Conservation (phyloP, 2,113 vertebrate species). For the Grallaria varia region DNA sequence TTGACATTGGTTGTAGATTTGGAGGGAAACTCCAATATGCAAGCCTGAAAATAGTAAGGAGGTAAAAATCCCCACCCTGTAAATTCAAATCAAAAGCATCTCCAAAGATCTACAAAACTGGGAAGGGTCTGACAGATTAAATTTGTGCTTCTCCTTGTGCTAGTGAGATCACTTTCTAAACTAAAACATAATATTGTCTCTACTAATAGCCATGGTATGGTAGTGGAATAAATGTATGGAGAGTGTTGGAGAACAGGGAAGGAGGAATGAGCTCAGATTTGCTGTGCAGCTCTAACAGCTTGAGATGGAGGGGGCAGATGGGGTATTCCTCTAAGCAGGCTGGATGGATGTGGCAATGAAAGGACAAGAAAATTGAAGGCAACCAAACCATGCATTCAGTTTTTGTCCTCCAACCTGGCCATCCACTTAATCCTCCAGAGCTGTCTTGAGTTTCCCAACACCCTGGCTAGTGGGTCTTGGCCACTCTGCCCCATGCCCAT, state of each 20-base stretch:
- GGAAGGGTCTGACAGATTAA: not conserved
- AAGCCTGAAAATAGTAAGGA: not conserved
- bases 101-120: not conserved
- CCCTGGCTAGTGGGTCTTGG: not conserved
- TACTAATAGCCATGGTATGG: slow-evolving; percentile 30
- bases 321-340: slow-evolving; percentile 9
- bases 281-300: not conserved
- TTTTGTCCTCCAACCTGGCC: not conserved
- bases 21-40: not conserved
- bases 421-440: slow-evolving; percentile 44
- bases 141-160: not conserved
- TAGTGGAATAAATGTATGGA: slow-evolving; percentile 56
- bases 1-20: not conserved
- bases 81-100: slow-evolving; percentile 9
- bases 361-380: slow-evolving; percentile 40
- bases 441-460: not conserved
- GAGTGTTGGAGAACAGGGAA: slow-evolving; percentile 10
- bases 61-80: not conserved
- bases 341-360: slow-evolving; percentile 24
- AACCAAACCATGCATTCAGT: not conserved
- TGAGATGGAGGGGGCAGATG: slow-evolving; percentile 28
- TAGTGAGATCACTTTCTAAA: not conserved
- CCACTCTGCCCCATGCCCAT: not conserved
- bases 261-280: slow-evolving; percentile 33
- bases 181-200: not conserved